Conservation (phyloP, 1,140 invertebrate genomes). For the Cyrtorhinus lividipennis region DNA sequence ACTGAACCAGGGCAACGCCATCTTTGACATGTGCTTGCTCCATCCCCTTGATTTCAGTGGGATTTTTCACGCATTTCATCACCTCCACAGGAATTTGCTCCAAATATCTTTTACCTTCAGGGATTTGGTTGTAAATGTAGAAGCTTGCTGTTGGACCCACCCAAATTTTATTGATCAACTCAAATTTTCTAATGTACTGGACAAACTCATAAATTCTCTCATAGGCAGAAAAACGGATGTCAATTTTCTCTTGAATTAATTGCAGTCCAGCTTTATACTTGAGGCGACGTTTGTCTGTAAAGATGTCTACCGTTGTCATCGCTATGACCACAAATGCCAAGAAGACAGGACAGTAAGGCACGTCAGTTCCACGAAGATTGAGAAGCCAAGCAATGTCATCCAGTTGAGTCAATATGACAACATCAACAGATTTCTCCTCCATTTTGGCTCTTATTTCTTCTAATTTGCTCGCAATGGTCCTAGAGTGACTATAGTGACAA, state of each 20-base stretch:
- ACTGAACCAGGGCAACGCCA: constrained; percentile 76
- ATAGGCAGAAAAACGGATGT: constrained; percentile 32
- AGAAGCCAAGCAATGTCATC: constrained; percentile 84
- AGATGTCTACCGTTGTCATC: constrained; percentile 46
- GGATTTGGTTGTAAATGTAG: constrained; percentile 45
- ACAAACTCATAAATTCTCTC: constrained; percentile 37
- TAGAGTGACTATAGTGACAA: too few relatives aligned
- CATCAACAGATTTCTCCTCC: constrained; percentile 48
- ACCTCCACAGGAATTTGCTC: constrained; percentile 38
- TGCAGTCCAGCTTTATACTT: constrained; percentile 42
- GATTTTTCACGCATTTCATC: constrained; percentile 86
- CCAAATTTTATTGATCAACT: constrained; percentile 40
- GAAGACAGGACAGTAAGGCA: constrained; percentile 94
- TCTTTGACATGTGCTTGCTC: constrained; percentile 17
- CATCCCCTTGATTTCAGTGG: constrained; percentile 51
- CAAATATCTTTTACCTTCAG: constrained; percentile 35
- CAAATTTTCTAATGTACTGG: background rate
- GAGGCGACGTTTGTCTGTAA: constrained; percentile 51
- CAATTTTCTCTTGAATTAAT: constrained; percentile 30
- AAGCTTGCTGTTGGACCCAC: constrained; percentile 53
- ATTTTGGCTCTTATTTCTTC: constrained; percentile 50
- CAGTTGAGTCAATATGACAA: constrained; percentile 67
- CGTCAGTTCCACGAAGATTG: constrained; percentile 91
- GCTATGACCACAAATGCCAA: constrained; percentile 78
- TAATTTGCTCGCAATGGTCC: constrained; percentile 51